Evolutionary conservation across 1,140 invertebrate species (phyloP).

Genomic region (Caenorhabditis tropicalis): DNA sequence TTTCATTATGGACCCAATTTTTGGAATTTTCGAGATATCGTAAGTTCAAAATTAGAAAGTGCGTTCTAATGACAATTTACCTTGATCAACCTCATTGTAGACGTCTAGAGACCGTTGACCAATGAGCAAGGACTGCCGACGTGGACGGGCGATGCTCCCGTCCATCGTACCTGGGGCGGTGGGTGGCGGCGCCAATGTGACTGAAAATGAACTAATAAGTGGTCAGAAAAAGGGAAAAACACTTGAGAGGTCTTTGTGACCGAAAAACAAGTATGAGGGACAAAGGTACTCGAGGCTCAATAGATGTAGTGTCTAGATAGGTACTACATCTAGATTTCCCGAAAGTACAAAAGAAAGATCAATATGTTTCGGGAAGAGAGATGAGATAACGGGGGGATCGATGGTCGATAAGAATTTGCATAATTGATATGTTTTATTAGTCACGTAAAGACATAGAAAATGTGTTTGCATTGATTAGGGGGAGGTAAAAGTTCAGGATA

Average conservation of each 20-base stretch:
- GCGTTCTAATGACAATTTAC: background rate
- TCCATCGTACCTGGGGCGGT: slow-evolving; percentile 16
- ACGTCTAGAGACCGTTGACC: slow-evolving; percentile 64
- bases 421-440: too few relatives aligned
- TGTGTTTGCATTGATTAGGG: too few relatives aligned
- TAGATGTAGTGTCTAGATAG: too few relatives aligned
- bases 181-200: slow-evolving; percentile 39
- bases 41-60: too few relatives aligned
- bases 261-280: background rate
- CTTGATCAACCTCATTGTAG: slow-evolving; percentile 60
- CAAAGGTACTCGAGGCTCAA: too few relatives aligned
- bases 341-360: background rate
- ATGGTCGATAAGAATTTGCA: background rate
- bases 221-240: too few relatives aligned
- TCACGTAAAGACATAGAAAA: too few relatives aligned
- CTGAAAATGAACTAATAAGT: too few relatives aligned
- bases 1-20: too few relatives aligned
- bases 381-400: background rate
- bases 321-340: background rate
- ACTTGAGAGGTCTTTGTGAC: background rate
- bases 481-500: too few relatives aligned
- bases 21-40: too few relatives aligned
- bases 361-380: background rate
- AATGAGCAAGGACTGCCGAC: slow-evolving; percentile 61
- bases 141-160: slow-evolving; percentile 45